Percentiles rank a stretch among this genome's conserved stretches.
Conservation (phyloP, 2,797 vertebrate species). For the Adelosebastes latens region DNA sequence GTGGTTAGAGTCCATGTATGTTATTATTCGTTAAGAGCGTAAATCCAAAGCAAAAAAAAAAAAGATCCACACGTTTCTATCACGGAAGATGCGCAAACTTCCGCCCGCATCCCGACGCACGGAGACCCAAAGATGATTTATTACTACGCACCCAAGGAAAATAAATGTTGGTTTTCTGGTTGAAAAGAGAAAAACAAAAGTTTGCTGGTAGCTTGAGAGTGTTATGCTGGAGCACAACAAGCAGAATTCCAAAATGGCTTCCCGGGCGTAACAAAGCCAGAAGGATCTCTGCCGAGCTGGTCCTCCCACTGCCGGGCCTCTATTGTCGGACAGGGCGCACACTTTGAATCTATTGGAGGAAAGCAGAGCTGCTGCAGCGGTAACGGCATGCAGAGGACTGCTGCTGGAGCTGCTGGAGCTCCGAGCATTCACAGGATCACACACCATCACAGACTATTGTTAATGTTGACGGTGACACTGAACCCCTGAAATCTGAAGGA, state of each 20-base stretch:
- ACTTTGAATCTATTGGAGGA: constrained; percentile 84
- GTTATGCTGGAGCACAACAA: constrained; percentile 75
- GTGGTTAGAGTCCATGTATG: constrained; percentile 70
- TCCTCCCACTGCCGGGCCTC: constrained; percentile 81
- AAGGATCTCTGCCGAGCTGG: constrained; percentile 80
- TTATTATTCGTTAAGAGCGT: constrained; percentile 68
- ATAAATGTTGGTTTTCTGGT: background rate
- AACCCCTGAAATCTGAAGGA: background rate
- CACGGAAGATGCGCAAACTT: constrained; percentile 66
- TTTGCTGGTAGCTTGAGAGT: constrained; percentile 71
- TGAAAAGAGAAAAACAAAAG: constrained; percentile 55
- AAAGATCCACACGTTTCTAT: constrained; percentile 43
- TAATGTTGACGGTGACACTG: background rate
- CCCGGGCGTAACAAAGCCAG: constrained; percentile 90
- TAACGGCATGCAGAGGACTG: constrained; percentile 1
- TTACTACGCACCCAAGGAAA: background rate
- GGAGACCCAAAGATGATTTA: background rate
- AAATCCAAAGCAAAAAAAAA: constrained; percentile 62
- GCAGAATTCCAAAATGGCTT: constrained; percentile 93
- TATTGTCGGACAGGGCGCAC: constrained; percentile 75
- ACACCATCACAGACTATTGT: constrained; percentile 14
- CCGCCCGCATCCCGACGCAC: constrained; percentile 53
- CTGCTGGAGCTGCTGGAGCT: constrained; percentile 26
- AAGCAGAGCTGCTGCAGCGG: constrained; percentile 33
- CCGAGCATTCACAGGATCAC: background rate